Evolutionary conservation across 2,888 invertebrate species (phyloP).

Genomic region (Leptinotarsa rubiginosa): DNA sequence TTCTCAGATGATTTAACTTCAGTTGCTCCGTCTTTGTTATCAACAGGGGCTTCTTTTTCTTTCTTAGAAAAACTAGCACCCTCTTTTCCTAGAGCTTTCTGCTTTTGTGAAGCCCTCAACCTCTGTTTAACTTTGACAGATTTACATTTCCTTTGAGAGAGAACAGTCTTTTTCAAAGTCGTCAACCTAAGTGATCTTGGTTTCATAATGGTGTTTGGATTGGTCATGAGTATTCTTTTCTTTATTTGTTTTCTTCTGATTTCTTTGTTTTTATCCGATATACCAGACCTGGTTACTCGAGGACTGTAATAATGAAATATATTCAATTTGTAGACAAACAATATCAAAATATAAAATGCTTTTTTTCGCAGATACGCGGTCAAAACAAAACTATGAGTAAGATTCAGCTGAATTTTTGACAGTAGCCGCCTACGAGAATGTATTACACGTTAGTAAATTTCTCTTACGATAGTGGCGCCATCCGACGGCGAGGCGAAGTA

Average conservation of each 20-base stretch:
- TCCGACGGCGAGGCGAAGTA: too few relatives aligned
- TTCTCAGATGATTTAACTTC: slow-evolving; percentile 38
- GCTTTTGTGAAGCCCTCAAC: slow-evolving; percentile 36
- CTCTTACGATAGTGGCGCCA: too few relatives aligned
- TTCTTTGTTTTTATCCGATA: slow-evolving; percentile 44
- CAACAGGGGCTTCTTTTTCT: slow-evolving; percentile 21
- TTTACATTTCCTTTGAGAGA: slow-evolving; percentile 47
- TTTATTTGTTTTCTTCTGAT: slow-evolving; percentile 55
- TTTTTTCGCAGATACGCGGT: too few relatives aligned
- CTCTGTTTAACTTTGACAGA: slow-evolving; percentile 45
- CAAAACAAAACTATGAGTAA: too few relatives aligned
- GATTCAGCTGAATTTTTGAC: too few relatives aligned
- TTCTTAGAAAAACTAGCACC: background rate
- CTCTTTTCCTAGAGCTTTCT: background rate
- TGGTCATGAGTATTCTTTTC: slow-evolving; percentile 53
- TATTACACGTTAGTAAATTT: too few relatives aligned
- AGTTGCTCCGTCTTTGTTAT: slow-evolving; percentile 33
- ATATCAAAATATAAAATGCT: too few relatives aligned
- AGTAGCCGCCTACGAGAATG: too few relatives aligned
- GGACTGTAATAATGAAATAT: slow-evolving; percentile 18
- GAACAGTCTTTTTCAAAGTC: slow-evolving; percentile 53
- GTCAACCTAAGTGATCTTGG: slow-evolving; percentile 54
- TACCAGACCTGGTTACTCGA: slow-evolving; percentile 56
- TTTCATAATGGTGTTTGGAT: slow-evolving; percentile 49
- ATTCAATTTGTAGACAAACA: background rate